Evolutionary conservation across 2,113 vertebrate genomes (phyloP).

Genomic region (Egretta garzetta): DNA sequence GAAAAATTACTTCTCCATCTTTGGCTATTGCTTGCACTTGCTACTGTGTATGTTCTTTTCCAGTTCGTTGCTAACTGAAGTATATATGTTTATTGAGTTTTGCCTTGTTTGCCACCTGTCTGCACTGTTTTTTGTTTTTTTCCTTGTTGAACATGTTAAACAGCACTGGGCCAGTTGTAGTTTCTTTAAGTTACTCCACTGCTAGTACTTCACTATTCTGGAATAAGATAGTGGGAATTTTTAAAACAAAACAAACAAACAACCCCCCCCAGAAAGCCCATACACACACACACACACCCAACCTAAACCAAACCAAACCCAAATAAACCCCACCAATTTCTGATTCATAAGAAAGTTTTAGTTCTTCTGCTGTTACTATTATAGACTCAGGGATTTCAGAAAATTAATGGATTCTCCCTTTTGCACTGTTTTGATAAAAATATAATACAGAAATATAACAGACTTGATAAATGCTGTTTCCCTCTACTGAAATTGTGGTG

Average conservation of each 20-base stretch:
- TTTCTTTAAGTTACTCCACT: not conserved
- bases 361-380: not conserved
- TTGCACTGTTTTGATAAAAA: not conserved
- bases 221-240: not conserved
- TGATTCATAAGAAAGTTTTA: not conserved
- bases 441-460: not conserved
- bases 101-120: not conserved
- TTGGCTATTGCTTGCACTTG: not conserved
- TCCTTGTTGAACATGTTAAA: not conserved
- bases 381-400: not conserved
- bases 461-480: not conserved
- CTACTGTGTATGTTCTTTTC: not conserved
- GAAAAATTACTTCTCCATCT: not conserved
- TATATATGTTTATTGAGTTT: not conserved
- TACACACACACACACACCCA: no score
- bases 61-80: not conserved
- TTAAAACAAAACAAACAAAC: not conserved
- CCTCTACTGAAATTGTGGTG: not conserved
- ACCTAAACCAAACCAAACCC: not conserved
- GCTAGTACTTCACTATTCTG: not conserved
- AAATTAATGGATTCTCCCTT: not conserved
- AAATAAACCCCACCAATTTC: not conserved
- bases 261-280: not conserved
- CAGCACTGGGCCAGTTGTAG: not conserved
- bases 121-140: not conserved